These are phyloP conservation scores for Oncorhynchus kisutch DNA, from an alignment of 2,113 vertebrate species.

Conservation along the genomic window DNA sequence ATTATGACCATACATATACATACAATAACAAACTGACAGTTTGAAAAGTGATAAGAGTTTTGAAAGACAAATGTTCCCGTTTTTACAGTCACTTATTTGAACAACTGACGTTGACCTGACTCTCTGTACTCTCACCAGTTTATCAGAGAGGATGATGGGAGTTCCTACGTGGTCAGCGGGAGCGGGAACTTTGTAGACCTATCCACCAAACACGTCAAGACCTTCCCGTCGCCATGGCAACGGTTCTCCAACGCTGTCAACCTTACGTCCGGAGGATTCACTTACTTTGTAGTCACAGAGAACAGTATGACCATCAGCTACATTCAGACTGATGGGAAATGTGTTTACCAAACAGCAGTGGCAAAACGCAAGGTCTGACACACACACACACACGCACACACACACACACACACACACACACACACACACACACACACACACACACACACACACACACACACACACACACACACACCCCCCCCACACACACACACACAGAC, in stretches of 20 bases:
- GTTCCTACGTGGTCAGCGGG: constrained; percentile 65
- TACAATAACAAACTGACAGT: not conserved
- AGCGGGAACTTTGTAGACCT: constrained; percentile 51
- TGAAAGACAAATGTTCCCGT: not conserved
- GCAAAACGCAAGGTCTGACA: constrained; percentile 32
- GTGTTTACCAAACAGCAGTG: constrained; percentile 58
- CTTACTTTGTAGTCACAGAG: constrained; percentile 54
- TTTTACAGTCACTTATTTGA: not conserved
- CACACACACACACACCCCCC: too few relatives aligned
- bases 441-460: not conserved
- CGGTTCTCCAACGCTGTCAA: constrained; percentile 67
- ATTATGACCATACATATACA: not conserved
- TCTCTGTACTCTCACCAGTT: constrained; percentile 48
- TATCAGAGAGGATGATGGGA: constrained; percentile 64
- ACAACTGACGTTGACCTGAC: not conserved
- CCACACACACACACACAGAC: too few relatives aligned
- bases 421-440: not conserved
- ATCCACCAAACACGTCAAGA: constrained; percentile 30
- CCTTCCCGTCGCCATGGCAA: constrained; percentile 62
- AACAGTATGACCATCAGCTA: constrained; percentile 55
- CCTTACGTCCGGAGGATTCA: constrained; percentile 57
- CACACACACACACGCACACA: not conserved
- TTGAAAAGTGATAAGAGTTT: not conserved
- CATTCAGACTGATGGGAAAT: constrained; percentile 64
- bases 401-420: not conserved